Evolutionary conservation across 1,140 invertebrate species (phyloP), one percentile per base, ranked within the genome.

Genomic region (Leptonema lineaticorne): DNA sequence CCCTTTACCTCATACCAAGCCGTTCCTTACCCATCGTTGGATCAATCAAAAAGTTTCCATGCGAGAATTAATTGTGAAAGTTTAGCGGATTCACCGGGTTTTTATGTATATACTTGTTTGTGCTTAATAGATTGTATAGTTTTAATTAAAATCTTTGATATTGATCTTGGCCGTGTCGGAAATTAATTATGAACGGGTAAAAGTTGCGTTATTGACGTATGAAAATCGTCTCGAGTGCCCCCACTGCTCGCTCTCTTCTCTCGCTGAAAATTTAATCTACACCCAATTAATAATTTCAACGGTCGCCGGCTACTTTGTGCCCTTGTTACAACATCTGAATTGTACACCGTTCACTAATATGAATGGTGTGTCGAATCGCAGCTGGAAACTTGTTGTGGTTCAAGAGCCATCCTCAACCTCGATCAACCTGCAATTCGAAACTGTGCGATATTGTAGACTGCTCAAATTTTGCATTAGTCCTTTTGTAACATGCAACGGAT

Each of bases 111-210:
- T 69, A 69, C 71, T 69, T 72, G 71, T 72, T 72, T 72, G 65
- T 67, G 48, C 71, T 72, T 72, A 72, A 72, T 72, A 72, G 71
- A 69, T 72, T 72, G 68, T 72, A 72, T 72, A 72, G 71, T 72
- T 72, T 72, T 72, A 72, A 72, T 72, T 72, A 72, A 72, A 72
- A 72, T 72, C 71, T 69, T 69, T 68, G 71, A 72, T 72, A 72
- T 72, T 72, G 71, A 72, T 72, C 71, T 72, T 72, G 60, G 68
- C 71, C 62, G 71, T 69, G 71, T 69, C 68, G 71, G 68, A 72
- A 72, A 72, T 69, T 72, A 72, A 72, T 72, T 72, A 72, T 69
- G 68, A 72, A 68, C 64, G 68, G 64, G 68, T 60, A 69, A 66
- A 69, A 72, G 64, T 72, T 69, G 64, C 66, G 29, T 59, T 69